Base-by-base conservation (phyloP, 2,888 invertebrate genomes). In the Caenorhabditis afra region DNA sequence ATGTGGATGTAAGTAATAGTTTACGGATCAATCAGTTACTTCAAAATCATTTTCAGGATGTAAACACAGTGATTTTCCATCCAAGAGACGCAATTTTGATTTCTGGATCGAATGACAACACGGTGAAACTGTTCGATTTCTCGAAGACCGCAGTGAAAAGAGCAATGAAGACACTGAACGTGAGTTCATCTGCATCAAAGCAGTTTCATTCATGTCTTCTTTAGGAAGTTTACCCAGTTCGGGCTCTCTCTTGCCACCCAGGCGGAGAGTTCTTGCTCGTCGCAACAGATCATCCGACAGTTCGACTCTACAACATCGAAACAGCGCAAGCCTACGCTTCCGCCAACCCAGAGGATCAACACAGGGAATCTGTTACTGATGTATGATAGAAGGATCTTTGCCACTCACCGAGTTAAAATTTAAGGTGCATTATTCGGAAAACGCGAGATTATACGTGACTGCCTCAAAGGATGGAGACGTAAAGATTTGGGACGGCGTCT, bases 101-200 rank as follows among this genome's bases (percentile, higher is more conserved):
- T 0, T 98, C 97, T 0, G 99, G 98, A 0, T 96, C 96, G 8
- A 93, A 94, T 44, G 99, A 99, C 90, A 95, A 94, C 90, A 96
- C 96, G 14, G 94, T 99, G 62, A 96, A 98, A 90, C 93, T 99
- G 52, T 99, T 99, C 90, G 99, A 99, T 91, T 99, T 95, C 90
- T 96, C 97, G 44, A 98, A 99, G 91, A 96, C 98, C 0, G 97
- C 97, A 0, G 97, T 97, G 0, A 99, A 98, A 91, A 96, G 98
- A 90, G 98, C 98, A 0, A 96, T 95, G 90, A 95, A 96, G 89
- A 96, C 96, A 45, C 95, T 98, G 41, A 52, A 68, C 50, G 85
- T 82, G 41, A 74, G 81, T 68, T 39, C 12, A n/a, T 62, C 0
- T 16, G 22, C 12, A 3, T 52, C 16, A 18, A 47, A 52, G 1